phyloP scores from a whole-genome alignment of 2,113 vertebrate genomes.

The Pimephales promelas region DNA sequence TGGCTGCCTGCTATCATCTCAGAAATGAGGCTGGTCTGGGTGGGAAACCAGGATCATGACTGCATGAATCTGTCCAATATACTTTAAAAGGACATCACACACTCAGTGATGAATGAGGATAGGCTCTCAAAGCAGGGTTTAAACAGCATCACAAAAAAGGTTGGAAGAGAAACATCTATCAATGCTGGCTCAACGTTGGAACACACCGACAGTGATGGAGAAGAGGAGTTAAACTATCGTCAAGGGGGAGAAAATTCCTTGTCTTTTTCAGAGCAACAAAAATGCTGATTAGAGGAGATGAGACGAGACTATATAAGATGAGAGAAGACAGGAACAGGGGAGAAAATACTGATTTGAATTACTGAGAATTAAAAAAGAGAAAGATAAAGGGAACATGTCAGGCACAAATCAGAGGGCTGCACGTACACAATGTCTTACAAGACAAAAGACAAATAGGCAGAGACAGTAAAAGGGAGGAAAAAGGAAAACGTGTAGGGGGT shows the following conservation, averaged over 20 bases:
- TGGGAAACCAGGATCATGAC: conserved; percentile 42
- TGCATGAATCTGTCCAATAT: conserved; percentile 38
- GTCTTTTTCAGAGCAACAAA: conserved; percentile 46
- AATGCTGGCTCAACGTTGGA: conserved; percentile 36
- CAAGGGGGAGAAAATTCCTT: conserved; percentile 45
- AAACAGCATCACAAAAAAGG: conserved; percentile 55
- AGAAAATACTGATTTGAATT: conserved; percentile 10
- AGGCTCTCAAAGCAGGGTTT: conserved; percentile 49
- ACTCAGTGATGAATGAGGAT: conserved; percentile 50
- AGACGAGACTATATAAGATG: conserved; percentile 58
- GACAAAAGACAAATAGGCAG: conserved; percentile 9
- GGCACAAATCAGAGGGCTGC: conserved; percentile 21
- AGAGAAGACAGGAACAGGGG: conserved; percentile 61
- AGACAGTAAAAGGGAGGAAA: not conserved
- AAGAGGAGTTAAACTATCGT: conserved; percentile 35
- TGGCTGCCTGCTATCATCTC: conserved; percentile 24
- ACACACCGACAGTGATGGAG: conserved; percentile 55
- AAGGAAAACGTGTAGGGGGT: not conserved
- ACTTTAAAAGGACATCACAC: conserved; percentile 48
- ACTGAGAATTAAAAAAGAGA: not conserved
- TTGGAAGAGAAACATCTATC: conserved; percentile 56
- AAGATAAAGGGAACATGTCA: not conserved
- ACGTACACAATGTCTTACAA: not conserved
- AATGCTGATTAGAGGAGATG: conserved; percentile 57
- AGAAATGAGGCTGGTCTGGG: conserved; percentile 2